A percentile compares a stretch with the other conserved stretches of the same genome.
Conservation (phyloP, 2,113 vertebrate genomes). For the Siphamia tubifer region DNA sequence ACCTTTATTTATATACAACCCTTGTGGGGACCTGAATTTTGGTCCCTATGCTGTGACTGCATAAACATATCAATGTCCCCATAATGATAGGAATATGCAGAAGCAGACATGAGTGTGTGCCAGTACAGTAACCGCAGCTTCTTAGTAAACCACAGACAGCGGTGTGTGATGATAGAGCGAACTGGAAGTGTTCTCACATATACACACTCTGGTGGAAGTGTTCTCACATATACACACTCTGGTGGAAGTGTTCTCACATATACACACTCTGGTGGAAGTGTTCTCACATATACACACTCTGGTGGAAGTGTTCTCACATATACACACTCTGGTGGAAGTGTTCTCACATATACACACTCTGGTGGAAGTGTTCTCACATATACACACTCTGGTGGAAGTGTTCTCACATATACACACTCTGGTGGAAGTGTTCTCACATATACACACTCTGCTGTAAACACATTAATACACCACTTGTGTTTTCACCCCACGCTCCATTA, state of each 20-base stretch:
- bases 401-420: too few species aligned
- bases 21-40: too few species aligned
- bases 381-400: too few species aligned
- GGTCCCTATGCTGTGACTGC: too few species aligned
- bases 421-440: conserved; percentile 56
- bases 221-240: conserved; percentile 40
- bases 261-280: conserved; percentile 19
- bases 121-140: conserved; percentile 35
- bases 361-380: conserved; percentile 54
- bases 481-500: background rate
- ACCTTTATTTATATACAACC: too few species aligned
- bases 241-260: conserved; percentile 34
- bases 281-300: conserved; percentile 40
- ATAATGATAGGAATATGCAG: too few species aligned
- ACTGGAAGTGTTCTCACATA: conserved; percentile 53
- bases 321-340: conserved; percentile 42
- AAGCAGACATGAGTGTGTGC: conserved; percentile 16
- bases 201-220: conserved; percentile 19
- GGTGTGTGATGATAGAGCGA: conserved; percentile 37
- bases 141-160: conserved; percentile 59
- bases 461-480: conserved; percentile 13
- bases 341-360: too few species aligned
- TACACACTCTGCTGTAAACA: conserved; percentile 18
- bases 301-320: conserved; percentile 34
- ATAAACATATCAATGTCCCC: conserved; percentile 27